Conservation (phyloP, 2,888 invertebrate species). For the Thyatira batis region DNA sequence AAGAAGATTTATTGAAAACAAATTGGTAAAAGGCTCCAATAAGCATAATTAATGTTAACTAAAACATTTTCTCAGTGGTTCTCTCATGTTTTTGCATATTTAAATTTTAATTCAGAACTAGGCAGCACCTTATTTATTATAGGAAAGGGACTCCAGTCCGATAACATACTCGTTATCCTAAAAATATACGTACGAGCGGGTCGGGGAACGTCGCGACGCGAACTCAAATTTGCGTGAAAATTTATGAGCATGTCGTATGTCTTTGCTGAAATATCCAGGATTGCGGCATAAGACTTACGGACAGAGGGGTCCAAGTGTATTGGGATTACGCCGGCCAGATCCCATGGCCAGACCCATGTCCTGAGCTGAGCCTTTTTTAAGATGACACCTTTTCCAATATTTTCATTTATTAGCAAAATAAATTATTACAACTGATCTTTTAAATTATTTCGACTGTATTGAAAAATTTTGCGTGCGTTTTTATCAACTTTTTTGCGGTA, state of each 20-base stretch:
- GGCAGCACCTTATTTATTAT: background rate
- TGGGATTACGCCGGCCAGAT: slow-evolving; percentile 44
- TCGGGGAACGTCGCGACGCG: slow-evolving; percentile 32
- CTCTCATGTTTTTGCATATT: background rate
- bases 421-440: too few relatives aligned
- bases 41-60: background rate
- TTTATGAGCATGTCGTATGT: slow-evolving; percentile 61
- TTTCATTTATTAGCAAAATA: slow-evolving; percentile 7
- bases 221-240: slow-evolving; percentile 64
- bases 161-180: slow-evolving; percentile 39
- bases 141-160: slow-evolving; percentile 11
- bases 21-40: background rate
- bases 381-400: slow-evolving; percentile 17
- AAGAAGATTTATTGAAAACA: background rate
- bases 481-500: too few relatives aligned
- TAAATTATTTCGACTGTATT: too few relatives aligned
- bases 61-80: background rate
- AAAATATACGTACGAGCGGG: slow-evolving; percentile 43
- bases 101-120: background rate
- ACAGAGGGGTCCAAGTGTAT: slow-evolving; percentile 24
- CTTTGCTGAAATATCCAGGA: slow-evolving; percentile 50
- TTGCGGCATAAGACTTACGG: slow-evolving; percentile 36
- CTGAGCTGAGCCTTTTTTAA: slow-evolving; percentile 33
- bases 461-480: too few relatives aligned
- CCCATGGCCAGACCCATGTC: slow-evolving; percentile 20